These are phyloP conservation scores for Linnaemya tessellans DNA, from an alignment of 2,888 invertebrate genomes.

Conservation along the genomic window DNA sequence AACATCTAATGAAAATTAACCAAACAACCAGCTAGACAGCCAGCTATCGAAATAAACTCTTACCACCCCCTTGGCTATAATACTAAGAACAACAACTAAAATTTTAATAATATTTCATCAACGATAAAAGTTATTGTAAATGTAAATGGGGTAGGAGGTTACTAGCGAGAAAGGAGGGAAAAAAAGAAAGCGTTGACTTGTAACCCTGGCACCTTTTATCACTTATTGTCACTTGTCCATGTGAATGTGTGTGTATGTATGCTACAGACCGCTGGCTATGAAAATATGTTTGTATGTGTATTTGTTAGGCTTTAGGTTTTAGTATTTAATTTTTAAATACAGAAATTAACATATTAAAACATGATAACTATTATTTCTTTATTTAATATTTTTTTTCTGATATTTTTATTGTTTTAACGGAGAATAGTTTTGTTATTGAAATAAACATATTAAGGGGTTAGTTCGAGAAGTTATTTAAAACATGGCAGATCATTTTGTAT, in stretches of 20 bases:
- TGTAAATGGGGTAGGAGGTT: neutral
- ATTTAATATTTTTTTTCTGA: neutral
- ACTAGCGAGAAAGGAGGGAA: conserved; percentile 1
- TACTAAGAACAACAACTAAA: neutral
- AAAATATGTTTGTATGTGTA: neutral
- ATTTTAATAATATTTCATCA: conserved; percentile 58
- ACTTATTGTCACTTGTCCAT: conserved; percentile 59
- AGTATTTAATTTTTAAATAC: conserved; percentile 64
- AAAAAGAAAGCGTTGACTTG: conserved; percentile 79
- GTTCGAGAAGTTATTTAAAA: conserved; percentile 1
- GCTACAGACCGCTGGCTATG: neutral
- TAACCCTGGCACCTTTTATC: conserved; percentile 78
- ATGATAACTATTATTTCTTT: conserved; percentile 66
- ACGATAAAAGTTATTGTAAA: conserved; percentile 31
- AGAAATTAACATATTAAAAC: conserved; percentile 71
- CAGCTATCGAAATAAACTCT: conserved; percentile 10
- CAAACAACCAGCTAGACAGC: conserved; percentile 41
- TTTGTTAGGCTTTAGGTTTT: conserved; percentile 29
- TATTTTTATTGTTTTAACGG: conserved; percentile 59
- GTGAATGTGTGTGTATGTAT: neutral
- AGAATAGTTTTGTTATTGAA: conserved; percentile 22
- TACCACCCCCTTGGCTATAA: conserved; percentile 8
- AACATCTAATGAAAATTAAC: conserved; percentile 72
- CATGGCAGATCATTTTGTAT: too few relatives aligned
- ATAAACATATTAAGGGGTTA: neutral